Percentiles rank a stretch among this genome's conserved stretches.
Conservation (phyloP, 2,888 invertebrate species). For the Gonocerus acuteangulatus region DNA sequence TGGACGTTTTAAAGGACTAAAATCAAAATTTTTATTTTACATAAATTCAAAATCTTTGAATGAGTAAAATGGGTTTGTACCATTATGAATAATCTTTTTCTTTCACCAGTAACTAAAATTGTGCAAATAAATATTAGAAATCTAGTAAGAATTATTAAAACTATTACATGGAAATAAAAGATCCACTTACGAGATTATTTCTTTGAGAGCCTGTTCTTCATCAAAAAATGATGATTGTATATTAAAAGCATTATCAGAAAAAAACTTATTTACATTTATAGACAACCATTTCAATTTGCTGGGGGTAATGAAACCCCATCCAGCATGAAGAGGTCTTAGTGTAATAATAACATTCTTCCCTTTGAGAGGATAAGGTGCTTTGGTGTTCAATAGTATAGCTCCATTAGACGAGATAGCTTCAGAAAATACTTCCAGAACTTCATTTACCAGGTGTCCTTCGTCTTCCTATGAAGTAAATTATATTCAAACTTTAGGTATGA, state of each 20-base stretch:
- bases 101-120: no score
- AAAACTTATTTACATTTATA: slow-evolving; percentile 27
- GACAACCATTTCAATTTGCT: slow-evolving; percentile 26
- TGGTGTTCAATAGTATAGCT: slow-evolving; percentile 29
- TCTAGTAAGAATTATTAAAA: no score
- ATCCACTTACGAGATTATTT: background rate
- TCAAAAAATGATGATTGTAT: background rate
- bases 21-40: no score
- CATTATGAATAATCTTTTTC: no score
- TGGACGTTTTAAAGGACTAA: no score
- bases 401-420: slow-evolving; percentile 14
- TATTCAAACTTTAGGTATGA: no score
- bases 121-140: no score
- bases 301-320: slow-evolving; percentile 27
- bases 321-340: slow-evolving; percentile 28
- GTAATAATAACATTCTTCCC: slow-evolving; percentile 25
- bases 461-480: background rate
- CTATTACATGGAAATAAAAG: no score
- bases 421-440: slow-evolving; percentile 1
- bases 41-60: no score
- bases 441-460: background rate
- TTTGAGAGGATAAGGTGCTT: slow-evolving; percentile 23
- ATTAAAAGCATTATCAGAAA: background rate
- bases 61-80: no score
- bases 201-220: background rate